phyloP scores from a whole-genome alignment of 2,888 invertebrate species.

The Ceriagrion tenellum region DNA sequence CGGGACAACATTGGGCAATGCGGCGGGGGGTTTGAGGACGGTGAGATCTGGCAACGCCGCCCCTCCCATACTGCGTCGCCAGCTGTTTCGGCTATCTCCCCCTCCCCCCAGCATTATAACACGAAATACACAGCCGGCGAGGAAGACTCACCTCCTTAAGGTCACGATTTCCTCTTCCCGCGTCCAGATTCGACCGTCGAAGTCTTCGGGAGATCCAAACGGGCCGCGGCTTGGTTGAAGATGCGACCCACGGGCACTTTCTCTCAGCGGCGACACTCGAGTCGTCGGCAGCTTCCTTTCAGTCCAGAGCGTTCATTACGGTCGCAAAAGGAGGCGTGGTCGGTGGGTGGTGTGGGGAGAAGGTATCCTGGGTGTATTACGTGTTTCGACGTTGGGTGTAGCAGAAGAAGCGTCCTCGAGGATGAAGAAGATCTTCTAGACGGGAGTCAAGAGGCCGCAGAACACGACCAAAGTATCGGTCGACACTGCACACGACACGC shows the following conservation, averaged over 20 bases:
- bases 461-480: not conserved
- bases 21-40: not conserved
- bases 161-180: conserved; percentile 34
- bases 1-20: not conserved
- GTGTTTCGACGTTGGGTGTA: not conserved
- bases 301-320: not conserved
- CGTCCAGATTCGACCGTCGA: conserved; percentile 34
- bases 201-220: conserved; percentile 28
- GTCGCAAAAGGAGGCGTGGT: not conserved
- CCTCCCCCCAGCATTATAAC: not conserved
- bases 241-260: not conserved
- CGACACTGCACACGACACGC: not conserved
- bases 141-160: conserved; percentile 1
- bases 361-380: not conserved
- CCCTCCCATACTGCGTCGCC: not conserved
- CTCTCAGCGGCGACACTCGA: not conserved
- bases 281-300: not conserved
- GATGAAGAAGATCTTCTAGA: not conserved
- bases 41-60: conserved; percentile 40
- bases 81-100: conserved; percentile 43
- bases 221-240: not conserved
- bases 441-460: not conserved
- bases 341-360: not conserved
- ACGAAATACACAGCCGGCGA: not conserved
- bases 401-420: not conserved